phyloP scores from a whole-genome alignment of 1,140 invertebrate species.

The Brachionus asplanchnoidis region DNA sequence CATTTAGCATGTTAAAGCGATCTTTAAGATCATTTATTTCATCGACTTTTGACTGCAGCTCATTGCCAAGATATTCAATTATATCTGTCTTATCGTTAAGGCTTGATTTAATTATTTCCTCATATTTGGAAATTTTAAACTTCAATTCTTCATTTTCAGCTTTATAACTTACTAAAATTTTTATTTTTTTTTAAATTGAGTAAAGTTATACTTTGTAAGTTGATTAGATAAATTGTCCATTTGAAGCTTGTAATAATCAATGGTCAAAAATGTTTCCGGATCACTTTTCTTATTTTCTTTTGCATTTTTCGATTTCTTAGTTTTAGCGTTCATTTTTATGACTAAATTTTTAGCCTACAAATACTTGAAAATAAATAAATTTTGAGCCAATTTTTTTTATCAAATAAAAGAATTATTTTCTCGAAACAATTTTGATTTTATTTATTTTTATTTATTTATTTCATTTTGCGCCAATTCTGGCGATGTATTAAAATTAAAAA shows the following conservation, averaged over 20 bases:
- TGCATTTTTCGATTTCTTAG: background rate
- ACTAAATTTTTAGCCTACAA: background rate
- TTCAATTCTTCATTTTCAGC: background rate
- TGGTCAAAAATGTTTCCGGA: background rate
- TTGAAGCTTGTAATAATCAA: slow-evolving; percentile 23
- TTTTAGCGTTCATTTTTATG: background rate
- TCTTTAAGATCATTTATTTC: slow-evolving; percentile 19
- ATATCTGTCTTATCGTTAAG: slow-evolving; percentile 10
- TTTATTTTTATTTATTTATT: too few species aligned
- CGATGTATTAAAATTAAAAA: too few species aligned
- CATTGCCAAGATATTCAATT: slow-evolving; percentile 1
- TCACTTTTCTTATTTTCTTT: background rate
- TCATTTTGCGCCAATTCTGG: too few species aligned
- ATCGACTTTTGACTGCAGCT: background rate
- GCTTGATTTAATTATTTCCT: slow-evolving; percentile 13
- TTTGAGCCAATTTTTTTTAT: background rate
- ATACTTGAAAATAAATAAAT: background rate
- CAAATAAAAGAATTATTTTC: background rate
- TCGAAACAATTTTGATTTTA: too few species aligned
- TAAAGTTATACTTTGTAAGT: background rate
- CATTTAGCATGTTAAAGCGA: background rate
- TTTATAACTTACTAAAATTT: background rate
- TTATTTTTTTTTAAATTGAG: background rate
- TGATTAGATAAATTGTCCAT: background rate
- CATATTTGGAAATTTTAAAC: background rate